Base-by-base conservation (phyloP, 2,797 vertebrate species). In the Micrastur ruficollis region DNA sequence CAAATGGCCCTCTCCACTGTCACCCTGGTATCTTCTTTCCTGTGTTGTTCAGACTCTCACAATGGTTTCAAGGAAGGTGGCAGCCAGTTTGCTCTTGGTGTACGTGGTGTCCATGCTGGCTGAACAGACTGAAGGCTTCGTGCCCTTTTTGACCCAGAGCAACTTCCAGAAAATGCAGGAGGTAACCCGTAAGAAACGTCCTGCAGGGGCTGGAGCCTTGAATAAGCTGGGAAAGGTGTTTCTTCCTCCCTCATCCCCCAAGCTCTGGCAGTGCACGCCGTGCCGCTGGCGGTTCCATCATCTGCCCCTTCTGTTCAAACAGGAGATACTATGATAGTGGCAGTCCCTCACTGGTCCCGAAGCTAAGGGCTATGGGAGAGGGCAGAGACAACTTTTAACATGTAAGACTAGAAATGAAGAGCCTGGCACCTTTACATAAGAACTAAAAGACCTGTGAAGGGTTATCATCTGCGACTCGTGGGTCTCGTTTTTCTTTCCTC, bases 121-220 rank as follows among this genome's bases (percentile, higher is more conserved):
- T 44, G 98, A 98, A 52, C 98, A 98, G 88, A 95, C 96, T 0
- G 96, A 98, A 86, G 98, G 98, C 80, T 99, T 99, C 44, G 91
- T 98, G 73, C 98, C 98, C 70, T 98, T 99, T 94, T 98, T 98
- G 93, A 99, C 98, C 61, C 98, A 98, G 31, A 98, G 98, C 2
- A 98, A 99, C 93, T 97, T 99, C 96, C 97, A 94, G 96, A 97
- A 93, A 93, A 98, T 98, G 98, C 98, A 98, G 98, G 98, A 98
- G 98, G 98, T 99, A 97, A 98, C 52, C 6, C 58, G 12, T 8
- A 3, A 14, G 58, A 79, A 58, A 68, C 0, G 6, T 16, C 4
- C 23, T 61, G 34, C 31, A 38, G 31, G 16, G 63, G 21, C 34
- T 31, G 34, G 40, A 68, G 40, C 18, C 49, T 36, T n/a, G 26